Base-by-base conservation (phyloP, 2,888 invertebrate species). In the Drosophila colorata region DNA sequence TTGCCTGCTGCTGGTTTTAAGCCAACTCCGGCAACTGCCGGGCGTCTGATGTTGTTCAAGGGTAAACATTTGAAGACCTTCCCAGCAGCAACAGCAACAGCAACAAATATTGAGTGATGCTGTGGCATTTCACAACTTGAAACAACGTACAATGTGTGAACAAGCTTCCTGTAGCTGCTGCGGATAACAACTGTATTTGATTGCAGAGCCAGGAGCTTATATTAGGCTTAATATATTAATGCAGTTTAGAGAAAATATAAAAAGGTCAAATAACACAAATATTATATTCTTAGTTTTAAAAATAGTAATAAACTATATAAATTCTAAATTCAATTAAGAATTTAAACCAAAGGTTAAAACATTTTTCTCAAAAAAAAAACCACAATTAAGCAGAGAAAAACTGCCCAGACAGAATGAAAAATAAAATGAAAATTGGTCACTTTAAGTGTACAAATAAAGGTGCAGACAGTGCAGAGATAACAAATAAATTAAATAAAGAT, bases 1-100 rank as follows among this genome's bases (percentile, higher is more conserved):
- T 44, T 43, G 60, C 61, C 60, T 49, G 64, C 14, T 25, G 1
- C 23, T 18, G 9, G 7, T 23, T 35, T 35, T 13, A 6, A 9
- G 16, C 25, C 23, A 23, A n/a, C 13, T 35, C 23, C 6, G 48
- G 18, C 33, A 11, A 28, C 25, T 28, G 25, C 25, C 7, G 25
- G 25, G 7, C 25, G 8, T 28, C 25, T 7, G 8, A 2, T 28
- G 9, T 28, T 28, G 28, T 28, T 28, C 9, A 25, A 28, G 16
- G 11, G 16, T 11, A 31, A 47, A 31, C 11, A 28, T 28, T 9
- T 28, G 9, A 28, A 9, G 28, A 8, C 2, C 9, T 28, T 28
- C 2, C 28, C 28, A 28, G 28, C 28, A 28, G 28, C 11, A 28
- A 9, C 11, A 28, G 28, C 11, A 28, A 9, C 11, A 47, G 13